phyloP scores from a whole-genome alignment of 2,113 vertebrate genomes.

The Caranx ignobilis region DNA sequence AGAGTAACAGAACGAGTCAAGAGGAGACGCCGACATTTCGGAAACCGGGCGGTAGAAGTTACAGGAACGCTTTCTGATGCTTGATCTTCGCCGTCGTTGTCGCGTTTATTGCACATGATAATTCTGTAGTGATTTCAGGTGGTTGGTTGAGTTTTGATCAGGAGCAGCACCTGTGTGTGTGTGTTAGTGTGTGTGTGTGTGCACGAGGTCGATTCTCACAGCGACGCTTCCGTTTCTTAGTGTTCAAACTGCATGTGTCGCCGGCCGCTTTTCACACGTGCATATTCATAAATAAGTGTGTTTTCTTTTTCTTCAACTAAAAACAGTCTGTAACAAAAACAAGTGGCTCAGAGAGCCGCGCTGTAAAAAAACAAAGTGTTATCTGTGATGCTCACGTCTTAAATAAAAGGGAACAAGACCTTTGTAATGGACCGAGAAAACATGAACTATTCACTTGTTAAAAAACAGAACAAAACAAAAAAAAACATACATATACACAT shows the following conservation, averaged over 20 bases:
- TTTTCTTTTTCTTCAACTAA: slow-evolving; percentile 8
- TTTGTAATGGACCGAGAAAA: slow-evolving; percentile 69
- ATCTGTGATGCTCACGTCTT: slow-evolving; percentile 54
- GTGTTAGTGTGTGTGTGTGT: slow-evolving; percentile 3
- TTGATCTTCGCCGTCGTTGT: slow-evolving; percentile 52
- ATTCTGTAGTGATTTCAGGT: slow-evolving; percentile 68
- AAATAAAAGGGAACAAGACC: slow-evolving; percentile 68
- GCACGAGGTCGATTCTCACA: neutral
- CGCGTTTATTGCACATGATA: slow-evolving; percentile 82
- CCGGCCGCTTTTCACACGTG: slow-evolving; percentile 25
- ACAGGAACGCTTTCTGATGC: neutral
- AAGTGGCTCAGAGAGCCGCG: slow-evolving; percentile 22
- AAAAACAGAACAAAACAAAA: slow-evolving; percentile 62
- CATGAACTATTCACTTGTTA: slow-evolving; percentile 62
- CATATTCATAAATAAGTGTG: slow-evolving; percentile 69
- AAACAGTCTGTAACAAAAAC: slow-evolving; percentile 61
- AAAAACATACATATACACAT: slow-evolving; percentile 81
- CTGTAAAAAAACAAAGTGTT: slow-evolving; percentile 29
- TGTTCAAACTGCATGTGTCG: slow-evolving; percentile 56
- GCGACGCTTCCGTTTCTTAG: slow-evolving; percentile 21
- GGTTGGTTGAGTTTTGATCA: slow-evolving; percentile 22
- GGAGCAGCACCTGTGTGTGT: slow-evolving; percentile 24
- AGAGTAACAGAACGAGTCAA: neutral
- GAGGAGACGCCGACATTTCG: neutral
- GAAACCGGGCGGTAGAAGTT: neutral